Evolutionary conservation across 2,113 vertebrate genomes (phyloP).

Genomic region (Shinisaurus crocodilurus): DNA sequence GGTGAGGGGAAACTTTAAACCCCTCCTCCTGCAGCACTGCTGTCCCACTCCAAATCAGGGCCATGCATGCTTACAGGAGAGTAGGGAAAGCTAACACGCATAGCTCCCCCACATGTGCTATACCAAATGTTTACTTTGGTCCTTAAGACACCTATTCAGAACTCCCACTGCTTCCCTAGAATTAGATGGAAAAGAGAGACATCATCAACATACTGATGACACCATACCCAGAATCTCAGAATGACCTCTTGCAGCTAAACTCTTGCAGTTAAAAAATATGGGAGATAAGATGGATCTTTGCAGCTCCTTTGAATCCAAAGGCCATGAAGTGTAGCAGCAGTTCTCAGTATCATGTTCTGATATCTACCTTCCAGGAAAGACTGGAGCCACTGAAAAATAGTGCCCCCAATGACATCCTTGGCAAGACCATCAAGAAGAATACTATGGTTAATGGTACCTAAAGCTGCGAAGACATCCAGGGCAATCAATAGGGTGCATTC

Average conservation of each 20-base stretch:
- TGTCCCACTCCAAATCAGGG: no score
- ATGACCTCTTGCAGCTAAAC: background rate
- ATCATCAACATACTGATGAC: background rate
- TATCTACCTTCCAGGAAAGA: background rate
- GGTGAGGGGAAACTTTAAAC: no score
- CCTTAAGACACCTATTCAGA: background rate
- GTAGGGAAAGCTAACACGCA: no score
- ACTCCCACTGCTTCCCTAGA: background rate
- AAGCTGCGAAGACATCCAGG: background rate
- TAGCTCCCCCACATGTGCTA: no score
- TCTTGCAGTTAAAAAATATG: background rate
- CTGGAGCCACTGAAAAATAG: background rate
- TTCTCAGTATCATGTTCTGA: background rate
- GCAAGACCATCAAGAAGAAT: background rate
- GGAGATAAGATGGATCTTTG: background rate
- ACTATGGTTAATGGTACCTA: background rate
- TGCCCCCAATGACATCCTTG: background rate
- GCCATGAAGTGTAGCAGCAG: background rate
- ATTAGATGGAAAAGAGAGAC: background rate
- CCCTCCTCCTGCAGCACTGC: no score
- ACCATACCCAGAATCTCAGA: background rate
- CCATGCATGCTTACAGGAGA: no score
- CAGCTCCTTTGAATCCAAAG: background rate
- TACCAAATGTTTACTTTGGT: background rate
- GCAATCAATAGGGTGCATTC: background rate